Evolutionary conservation across 2,888 invertebrate species (phyloP), one percentile per base, ranked within the genome.

Genomic region (Pheosia gnoma): DNA sequence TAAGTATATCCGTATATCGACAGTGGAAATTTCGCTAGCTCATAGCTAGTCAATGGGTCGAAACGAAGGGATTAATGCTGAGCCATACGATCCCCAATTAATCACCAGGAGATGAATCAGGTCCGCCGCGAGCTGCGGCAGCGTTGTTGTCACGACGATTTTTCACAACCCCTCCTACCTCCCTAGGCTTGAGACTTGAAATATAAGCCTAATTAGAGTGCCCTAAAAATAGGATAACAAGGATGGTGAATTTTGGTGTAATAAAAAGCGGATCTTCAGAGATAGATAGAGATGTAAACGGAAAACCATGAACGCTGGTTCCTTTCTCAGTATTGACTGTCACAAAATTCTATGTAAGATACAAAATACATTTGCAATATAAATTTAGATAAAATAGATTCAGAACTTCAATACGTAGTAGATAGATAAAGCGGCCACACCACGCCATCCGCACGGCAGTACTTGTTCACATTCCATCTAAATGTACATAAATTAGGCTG

Each of bases 401-500:
- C 37, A 37, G 53, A 53, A 53, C 36, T 53, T 53, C 37, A 36
- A 53, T 53, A 53, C 10, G 11, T 5, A 51, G 25, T 51, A 51
- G 9, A 51, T 10, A 53, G 37, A 9, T 51, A 54, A 8, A 3
- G 10, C 9, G 3, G 37, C 3, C 53, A 36, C 4, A 36, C 10
- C 4, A 9, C 36, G 25, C n/a, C 38, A 11, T 5, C 10, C 54
- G 10, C 11, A 5, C 53, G 11, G 13, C 39, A 3, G 25, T 57
- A 53, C 60, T 45, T 43, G 43, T 9, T 10, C 51, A 10, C 11
- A 59, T 66, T 65, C 59, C 65, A 75, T 77, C 68, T 69, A 72
- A 77, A 76, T 74, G 70, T 73, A 70, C 68, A 75, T 75, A 72
- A 77, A 74, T 74, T 72, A 68, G 58, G 43, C 49, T 39, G 53